Evolutionary conservation across 2,888 invertebrate genomes (phyloP).

Genomic region (Digitonthophagus gazella): DNA sequence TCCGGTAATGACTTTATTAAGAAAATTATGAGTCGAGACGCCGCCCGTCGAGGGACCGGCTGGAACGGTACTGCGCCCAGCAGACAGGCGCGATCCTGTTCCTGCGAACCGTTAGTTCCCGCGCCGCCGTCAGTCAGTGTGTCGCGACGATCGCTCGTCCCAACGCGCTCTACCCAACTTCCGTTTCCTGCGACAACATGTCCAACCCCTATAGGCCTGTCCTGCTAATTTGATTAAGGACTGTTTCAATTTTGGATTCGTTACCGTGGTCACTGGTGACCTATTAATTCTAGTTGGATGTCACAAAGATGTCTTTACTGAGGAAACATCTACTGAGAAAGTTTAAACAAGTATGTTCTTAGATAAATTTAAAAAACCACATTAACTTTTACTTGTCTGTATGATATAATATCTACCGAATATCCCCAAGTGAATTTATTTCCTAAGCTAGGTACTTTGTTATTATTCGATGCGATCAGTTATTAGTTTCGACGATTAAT

Average conservation of each 20-base stretch:
- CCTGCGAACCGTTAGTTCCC: neutral
- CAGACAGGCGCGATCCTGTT: constrained; percentile 4
- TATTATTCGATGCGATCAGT: neutral
- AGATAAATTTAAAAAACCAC: too few species aligned
- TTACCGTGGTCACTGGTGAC: neutral
- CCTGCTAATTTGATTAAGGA: neutral
- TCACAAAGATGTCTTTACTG: neutral
- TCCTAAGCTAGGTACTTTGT: too few species aligned
- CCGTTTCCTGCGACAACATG: neutral
- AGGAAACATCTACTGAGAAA: too few species aligned
- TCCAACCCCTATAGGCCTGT: neutral
- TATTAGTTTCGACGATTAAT: neutral
- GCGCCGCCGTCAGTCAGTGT: constrained; percentile 15
- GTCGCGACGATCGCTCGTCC: neutral
- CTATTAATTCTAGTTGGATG: neutral
- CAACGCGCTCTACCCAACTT: constrained; percentile 3
- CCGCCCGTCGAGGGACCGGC: neutral
- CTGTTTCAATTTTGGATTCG: neutral
- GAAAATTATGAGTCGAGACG: neutral
- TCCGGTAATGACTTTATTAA: neutral
- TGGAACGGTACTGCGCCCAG: neutral
- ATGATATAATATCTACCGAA: too few species aligned
- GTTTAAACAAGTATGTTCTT: too few species aligned
- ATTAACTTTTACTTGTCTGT: too few species aligned
- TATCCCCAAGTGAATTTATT: too few species aligned